A percentile compares a stretch with the other conserved stretches of the same genome.
These are phyloP conservation scores for Episyrphus balteatus DNA, from an alignment of 1,140 invertebrate species.

Conservation along the genomic window DNA sequence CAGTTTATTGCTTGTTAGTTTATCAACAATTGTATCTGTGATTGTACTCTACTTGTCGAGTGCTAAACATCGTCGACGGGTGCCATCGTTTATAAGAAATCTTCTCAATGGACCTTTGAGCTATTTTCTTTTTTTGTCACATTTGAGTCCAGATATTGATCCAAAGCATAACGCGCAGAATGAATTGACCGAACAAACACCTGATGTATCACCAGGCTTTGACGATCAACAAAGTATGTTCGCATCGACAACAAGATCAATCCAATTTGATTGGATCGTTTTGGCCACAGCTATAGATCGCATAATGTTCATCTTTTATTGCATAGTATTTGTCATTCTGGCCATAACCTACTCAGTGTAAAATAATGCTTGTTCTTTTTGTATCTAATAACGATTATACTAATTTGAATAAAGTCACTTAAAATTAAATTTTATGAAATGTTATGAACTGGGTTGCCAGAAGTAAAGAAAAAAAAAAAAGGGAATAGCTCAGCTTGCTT, in stretches of 20 bases:
- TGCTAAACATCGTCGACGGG: conserved; percentile 37
- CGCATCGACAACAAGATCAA: conserved; percentile 26
- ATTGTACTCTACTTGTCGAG: conserved; percentile 47
- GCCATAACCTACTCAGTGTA: conserved; percentile 41
- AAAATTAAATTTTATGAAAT: no score
- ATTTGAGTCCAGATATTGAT: conserved; percentile 18
- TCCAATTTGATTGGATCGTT: conserved; percentile 50
- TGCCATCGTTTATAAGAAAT: conserved; percentile 45
- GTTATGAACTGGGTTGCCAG: no score
- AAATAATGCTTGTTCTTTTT: not conserved
- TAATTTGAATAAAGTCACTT: no score
- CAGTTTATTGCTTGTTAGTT: conserved; percentile 47
- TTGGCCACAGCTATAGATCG: conserved; percentile 50
- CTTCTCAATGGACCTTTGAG: conserved; percentile 43
- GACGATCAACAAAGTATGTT: conserved; percentile 23
- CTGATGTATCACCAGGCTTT: conserved; percentile 34
- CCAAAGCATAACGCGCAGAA: conserved; percentile 9
- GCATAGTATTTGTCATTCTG: conserved; percentile 39
- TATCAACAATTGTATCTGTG: conserved; percentile 52
- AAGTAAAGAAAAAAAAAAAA: no score
- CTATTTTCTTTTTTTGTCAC: conserved; percentile 39
- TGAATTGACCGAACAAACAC: conserved; percentile 17
- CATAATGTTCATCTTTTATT: conserved; percentile 45
- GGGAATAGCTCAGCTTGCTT: no score
- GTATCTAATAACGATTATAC: no score